Evolutionary conservation across 2,113 vertebrate species (phyloP).

Genomic region (Sisor rabdophorus): DNA sequence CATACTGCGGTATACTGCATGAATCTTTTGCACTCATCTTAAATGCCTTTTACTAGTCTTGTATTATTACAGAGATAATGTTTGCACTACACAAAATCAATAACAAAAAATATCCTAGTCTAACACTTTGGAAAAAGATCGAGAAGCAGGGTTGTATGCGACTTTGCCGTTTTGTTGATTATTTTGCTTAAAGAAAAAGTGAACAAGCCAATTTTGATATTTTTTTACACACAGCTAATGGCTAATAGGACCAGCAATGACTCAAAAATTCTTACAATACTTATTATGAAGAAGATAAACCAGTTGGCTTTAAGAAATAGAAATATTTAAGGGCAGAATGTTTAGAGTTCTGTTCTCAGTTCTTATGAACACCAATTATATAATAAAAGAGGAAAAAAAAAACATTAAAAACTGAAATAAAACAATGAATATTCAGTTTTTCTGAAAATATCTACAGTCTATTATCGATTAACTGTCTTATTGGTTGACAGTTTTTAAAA

Average conservation of each 20-base stretch:
- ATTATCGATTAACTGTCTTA: not conserved
- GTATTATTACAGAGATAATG: slow-evolving; percentile 23
- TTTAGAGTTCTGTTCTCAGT: slow-evolving; percentile 33
- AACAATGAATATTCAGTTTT: slow-evolving; percentile 7
- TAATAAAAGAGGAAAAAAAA: slow-evolving; percentile 23
- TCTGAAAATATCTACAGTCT: not conserved
- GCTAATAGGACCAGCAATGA: slow-evolving; percentile 13
- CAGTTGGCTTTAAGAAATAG: slow-evolving; percentile 20
- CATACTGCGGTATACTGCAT: slow-evolving; percentile 15
- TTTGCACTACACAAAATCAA: slow-evolving; percentile 35
- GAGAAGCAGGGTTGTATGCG: slow-evolving; percentile 26
- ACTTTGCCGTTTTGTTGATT: slow-evolving; percentile 28
- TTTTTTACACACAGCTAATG: not conserved
- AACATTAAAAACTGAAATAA: slow-evolving; percentile 49
- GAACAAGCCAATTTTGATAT: slow-evolving; percentile 34
- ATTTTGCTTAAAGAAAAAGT: slow-evolving; percentile 19
- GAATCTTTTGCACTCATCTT: slow-evolving; percentile 26
- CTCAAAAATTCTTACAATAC: not conserved
- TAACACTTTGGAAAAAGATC: slow-evolving; percentile 16
- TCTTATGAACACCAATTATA: slow-evolving; percentile 53
- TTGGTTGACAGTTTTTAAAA: too few relatives aligned
- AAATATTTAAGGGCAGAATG: slow-evolving; percentile 22
- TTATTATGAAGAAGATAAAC: slow-evolving; percentile 18
- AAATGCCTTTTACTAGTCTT: slow-evolving; percentile 42
- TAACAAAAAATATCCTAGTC: slow-evolving; percentile 47